A percentile compares a stretch with the other conserved stretches of the same genome.
phyloP scores from a whole-genome alignment of 2,113 vertebrate genomes.

The Callochromis pleurospilus region DNA sequence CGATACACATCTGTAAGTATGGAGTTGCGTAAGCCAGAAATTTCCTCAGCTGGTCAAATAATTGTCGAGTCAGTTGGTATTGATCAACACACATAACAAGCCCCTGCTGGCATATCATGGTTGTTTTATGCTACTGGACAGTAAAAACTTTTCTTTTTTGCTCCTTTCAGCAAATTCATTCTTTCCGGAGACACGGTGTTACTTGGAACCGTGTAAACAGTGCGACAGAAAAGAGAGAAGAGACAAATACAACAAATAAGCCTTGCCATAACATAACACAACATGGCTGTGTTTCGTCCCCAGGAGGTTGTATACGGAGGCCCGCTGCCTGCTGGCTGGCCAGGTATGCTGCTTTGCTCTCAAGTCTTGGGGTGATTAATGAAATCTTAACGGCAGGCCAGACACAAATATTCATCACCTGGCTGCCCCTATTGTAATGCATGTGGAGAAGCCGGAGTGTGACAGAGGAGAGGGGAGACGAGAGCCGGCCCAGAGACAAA shows the following conservation, averaged over 20 bases:
- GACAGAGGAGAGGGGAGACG: slow-evolving; percentile 68
- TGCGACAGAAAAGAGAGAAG: slow-evolving; percentile 5
- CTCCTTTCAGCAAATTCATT: slow-evolving; percentile 47
- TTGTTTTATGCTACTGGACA: slow-evolving; percentile 26
- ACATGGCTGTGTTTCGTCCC: slow-evolving; percentile 55
- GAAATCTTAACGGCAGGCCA: slow-evolving; percentile 71
- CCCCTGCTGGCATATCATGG: slow-evolving; percentile 4
- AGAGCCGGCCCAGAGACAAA: slow-evolving; percentile 65
- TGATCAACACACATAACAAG: slow-evolving; percentile 32
- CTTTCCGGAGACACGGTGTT: slow-evolving; percentile 1
- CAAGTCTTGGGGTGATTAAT: slow-evolving; percentile 66
- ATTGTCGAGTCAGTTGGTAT: slow-evolving; percentile 29
- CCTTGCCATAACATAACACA: slow-evolving; percentile 56
- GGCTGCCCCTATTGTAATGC: slow-evolving; percentile 72
- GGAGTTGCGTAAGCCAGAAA: neutral
- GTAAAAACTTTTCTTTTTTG: slow-evolving; percentile 33
- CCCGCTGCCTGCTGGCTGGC: slow-evolving; percentile 66
- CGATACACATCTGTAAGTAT: neutral
- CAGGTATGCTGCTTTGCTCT: slow-evolving; percentile 60
- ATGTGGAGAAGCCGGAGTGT: slow-evolving; percentile 63
- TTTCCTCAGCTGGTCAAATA: slow-evolving; percentile 26
- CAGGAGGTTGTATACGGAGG: slow-evolving; percentile 55
- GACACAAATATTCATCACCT: slow-evolving; percentile 78
- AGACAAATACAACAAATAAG: slow-evolving; percentile 58
- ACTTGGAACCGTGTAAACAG: slow-evolving; percentile 30